Evolutionary conservation across 2,113 vertebrate genomes (phyloP).

Genomic region (Eulemur rufifrons): DNA sequence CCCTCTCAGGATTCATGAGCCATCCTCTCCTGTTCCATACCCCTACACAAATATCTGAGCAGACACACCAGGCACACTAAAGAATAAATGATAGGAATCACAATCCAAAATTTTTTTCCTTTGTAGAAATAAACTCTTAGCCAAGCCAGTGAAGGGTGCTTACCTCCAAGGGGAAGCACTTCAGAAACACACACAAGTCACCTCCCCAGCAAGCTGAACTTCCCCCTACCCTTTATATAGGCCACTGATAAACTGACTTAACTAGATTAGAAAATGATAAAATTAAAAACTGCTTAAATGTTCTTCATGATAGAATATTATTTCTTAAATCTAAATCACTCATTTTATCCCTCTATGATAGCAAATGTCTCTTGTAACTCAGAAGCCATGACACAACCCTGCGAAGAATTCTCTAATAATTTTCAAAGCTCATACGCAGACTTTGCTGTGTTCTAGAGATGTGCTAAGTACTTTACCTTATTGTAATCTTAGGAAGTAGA

Average conservation of each 20-base stretch:
- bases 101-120: not conserved
- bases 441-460: not conserved
- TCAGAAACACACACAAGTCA: not conserved
- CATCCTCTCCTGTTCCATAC: not conserved
- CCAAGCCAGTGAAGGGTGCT: not conserved
- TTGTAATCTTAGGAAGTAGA: not conserved
- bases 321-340: conserved; percentile 22
- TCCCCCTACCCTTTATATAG: not conserved
- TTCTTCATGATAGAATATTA: conserved; percentile 1
- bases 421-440: not conserved
- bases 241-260: not conserved
- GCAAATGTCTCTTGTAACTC: not conserved
- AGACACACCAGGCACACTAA: not conserved
- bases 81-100: not conserved
- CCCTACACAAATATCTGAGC: not conserved
- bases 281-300: not conserved
- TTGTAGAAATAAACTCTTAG: not conserved
- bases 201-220: not conserved
- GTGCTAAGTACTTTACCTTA: not conserved
- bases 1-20: not conserved
- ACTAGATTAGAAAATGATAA: conserved; percentile 7
- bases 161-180: not conserved
- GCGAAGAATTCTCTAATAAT: not conserved
- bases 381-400: not conserved
- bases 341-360: not conserved